These are phyloP conservation scores for Brachypodius melanocephalos DNA, from an alignment of 2,113 vertebrate species.

Conservation along the genomic window DNA sequence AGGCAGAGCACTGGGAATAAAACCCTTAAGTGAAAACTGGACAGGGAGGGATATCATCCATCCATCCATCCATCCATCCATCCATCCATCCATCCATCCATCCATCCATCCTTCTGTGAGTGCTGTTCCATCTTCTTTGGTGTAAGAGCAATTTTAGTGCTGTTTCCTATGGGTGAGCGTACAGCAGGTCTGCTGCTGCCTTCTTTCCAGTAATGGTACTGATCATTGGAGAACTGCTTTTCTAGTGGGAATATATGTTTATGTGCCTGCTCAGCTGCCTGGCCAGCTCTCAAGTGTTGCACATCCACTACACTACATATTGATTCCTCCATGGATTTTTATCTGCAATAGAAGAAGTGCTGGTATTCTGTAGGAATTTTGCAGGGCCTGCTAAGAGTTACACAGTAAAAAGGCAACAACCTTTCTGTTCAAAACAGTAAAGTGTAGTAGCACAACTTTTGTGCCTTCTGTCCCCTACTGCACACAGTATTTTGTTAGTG, in stretches of 20 bases:
- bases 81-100: neutral
- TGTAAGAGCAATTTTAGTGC: neutral
- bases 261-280: neutral
- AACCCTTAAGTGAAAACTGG: neutral
- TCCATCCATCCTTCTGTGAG: neutral
- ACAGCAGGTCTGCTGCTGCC: neutral
- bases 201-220: neutral
- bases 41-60: neutral
- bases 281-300: neutral
- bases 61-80: neutral
- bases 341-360: neutral
- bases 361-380: neutral
- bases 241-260: neutral
- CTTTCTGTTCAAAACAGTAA: neutral
- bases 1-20: neutral
- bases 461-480: neutral
- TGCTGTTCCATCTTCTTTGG: neutral
- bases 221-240: neutral
- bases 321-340: neutral
- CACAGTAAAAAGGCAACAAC: neutral
- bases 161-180: neutral
- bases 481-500: neutral
- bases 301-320: rapidly evolving
- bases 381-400: neutral
- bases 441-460: neutral